phyloP scores from a whole-genome alignment of 2,888 invertebrate species.

The Tetheella fluctuosa region DNA sequence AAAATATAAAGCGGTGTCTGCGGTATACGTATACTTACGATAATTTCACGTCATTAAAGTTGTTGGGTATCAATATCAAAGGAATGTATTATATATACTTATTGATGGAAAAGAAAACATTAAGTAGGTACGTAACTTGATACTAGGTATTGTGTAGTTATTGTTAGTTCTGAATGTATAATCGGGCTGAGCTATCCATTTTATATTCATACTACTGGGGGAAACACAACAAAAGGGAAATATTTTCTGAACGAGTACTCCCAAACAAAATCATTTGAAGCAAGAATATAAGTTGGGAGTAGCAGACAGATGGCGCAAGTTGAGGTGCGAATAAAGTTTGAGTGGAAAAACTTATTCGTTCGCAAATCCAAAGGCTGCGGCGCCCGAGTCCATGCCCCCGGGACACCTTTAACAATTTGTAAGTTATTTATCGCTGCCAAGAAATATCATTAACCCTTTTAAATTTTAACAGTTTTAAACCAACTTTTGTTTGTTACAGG shows the following conservation, averaged over 20 bases:
- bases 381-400: slow-evolving; percentile 66
- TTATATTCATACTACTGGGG: slow-evolving; percentile 70
- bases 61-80: no score
- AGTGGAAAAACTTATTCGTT: slow-evolving; percentile 80
- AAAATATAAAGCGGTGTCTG: no score
- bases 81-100: no score
- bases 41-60: no score
- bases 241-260: slow-evolving; percentile 75
- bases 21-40: no score
- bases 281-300: slow-evolving; percentile 78
- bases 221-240: slow-evolving; percentile 75
- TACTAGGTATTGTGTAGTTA: slow-evolving; percentile 42
- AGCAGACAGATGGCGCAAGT: slow-evolving; percentile 64
- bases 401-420: slow-evolving; percentile 80
- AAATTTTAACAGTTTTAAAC: slow-evolving; percentile 62
- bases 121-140: slow-evolving; percentile 30
- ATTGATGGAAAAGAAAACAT: background rate
- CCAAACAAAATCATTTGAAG: slow-evolving; percentile 81
- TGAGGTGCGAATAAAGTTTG: slow-evolving; percentile 82
- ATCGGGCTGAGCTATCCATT: slow-evolving; percentile 49
- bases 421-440: slow-evolving; percentile 79
- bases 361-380: slow-evolving; percentile 64
- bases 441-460: slow-evolving; percentile 80
- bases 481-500: slow-evolving; percentile 55
- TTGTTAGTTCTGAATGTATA: slow-evolving; percentile 36